Percentiles rank a stretch among this genome's conserved stretches.
phyloP scores from a whole-genome alignment of 1,140 invertebrate species.

The Rhagoletis pomonella region DNA sequence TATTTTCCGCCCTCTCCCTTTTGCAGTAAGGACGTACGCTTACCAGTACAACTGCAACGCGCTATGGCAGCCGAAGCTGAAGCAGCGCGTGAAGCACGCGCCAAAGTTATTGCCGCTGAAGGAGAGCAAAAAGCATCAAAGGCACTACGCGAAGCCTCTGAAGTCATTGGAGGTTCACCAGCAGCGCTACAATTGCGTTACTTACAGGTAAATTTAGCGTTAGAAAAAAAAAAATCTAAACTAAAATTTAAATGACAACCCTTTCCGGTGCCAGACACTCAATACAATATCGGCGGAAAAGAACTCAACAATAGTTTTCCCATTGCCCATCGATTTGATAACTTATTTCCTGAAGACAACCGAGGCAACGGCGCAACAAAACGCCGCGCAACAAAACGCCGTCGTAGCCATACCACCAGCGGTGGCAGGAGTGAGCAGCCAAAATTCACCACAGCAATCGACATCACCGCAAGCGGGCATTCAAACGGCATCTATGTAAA shows the following conservation, averaged over 20 bases:
- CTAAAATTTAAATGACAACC: slow-evolving; percentile 2
- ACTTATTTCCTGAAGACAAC: slow-evolving; percentile 64
- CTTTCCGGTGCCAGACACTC: slow-evolving; percentile 79
- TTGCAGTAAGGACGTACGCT: slow-evolving; percentile 89
- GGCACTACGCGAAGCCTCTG: slow-evolving; percentile 92
- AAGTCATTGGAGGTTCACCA: slow-evolving; percentile 90
- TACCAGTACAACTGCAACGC: slow-evolving; percentile 88
- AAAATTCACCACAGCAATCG: slow-evolving; percentile 48
- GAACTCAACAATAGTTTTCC: slow-evolving; percentile 95
- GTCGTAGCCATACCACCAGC: neutral
- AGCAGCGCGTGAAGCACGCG: slow-evolving; percentile 82
- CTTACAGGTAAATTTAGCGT: slow-evolving; percentile 61
- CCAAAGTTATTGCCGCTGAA: slow-evolving; percentile 86
- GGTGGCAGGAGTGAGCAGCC: slow-evolving; percentile 31
- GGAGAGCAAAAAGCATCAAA: slow-evolving; percentile 91
- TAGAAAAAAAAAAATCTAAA: neutral
- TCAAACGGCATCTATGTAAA: slow-evolving; percentile 4
- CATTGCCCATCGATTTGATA: slow-evolving; percentile 85
- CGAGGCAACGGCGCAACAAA: slow-evolving; percentile 52
- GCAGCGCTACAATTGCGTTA: slow-evolving; percentile 83
- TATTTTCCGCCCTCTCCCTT: neutral
- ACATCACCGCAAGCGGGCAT: slow-evolving; percentile 52
- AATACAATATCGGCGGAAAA: slow-evolving; percentile 93
- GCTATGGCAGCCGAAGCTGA: slow-evolving; percentile 93
- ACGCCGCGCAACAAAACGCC: slow-evolving; percentile 37